Evolutionary conservation across 2,113 vertebrate genomes (phyloP), one percentile per base, ranked within the genome.

Genomic region (Eonycteris spelaea): DNA sequence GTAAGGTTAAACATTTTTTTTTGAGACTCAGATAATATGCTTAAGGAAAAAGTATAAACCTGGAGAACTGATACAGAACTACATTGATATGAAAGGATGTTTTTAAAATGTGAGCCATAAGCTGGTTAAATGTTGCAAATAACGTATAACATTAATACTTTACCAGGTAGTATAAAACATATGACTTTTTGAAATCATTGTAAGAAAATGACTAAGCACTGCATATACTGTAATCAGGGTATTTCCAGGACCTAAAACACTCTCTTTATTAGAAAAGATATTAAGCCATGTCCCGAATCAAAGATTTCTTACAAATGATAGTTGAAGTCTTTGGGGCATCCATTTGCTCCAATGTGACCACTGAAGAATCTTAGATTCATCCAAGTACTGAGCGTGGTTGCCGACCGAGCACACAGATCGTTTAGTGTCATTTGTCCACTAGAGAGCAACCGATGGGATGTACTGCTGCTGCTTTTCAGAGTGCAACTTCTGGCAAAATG

Each of bases 121-220:
- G 33, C 40, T 86, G 33, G 33, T 86, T 91, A 96, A 95, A 86
- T 83, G 35, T 45, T 92, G 38, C 13, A 91, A 94, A 84, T 53
- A 93, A 21, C 82, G 45, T 10, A 79, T 14, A 77, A 51, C n/a
- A 63, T 91, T 89, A 82, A 93, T n/a, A 68, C 75, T 86, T 95
- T 78, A 82, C 68, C 30, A 30, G 28, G 33, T 21, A 74, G 33
- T 51, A 3, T 77, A 91, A 96, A 86, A 59, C 26, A 80, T 57
- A 90, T 16, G 21, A 74, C 40, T 91, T 91, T 73, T 48, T 70
- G 79, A 88, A 65, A 82, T 53, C n/a, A 51, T 8, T 82, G 1
- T 57, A 95, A 94, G 75, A 86, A 90, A 92, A 90, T 86, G 33
- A 92, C 57, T 80, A 79, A 68, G 88, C 12, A 84, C 33, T 80